A percentile compares a stretch with the other conserved stretches of the same genome.
phyloP scores from a whole-genome alignment of 2,113 vertebrate species.

The Alectura lathami region DNA sequence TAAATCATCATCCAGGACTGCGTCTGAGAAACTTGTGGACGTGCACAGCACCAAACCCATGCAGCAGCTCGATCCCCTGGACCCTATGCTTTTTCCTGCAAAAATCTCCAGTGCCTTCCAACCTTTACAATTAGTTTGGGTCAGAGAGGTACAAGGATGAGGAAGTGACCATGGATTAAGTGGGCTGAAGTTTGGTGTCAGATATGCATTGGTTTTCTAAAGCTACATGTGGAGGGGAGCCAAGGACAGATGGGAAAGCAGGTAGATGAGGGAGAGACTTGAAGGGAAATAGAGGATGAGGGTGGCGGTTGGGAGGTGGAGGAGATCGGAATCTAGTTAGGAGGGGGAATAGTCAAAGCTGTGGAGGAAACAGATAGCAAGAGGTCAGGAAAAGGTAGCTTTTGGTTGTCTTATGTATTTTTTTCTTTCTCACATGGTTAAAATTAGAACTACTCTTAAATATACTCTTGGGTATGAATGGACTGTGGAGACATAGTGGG shows the following conservation, averaged over 20 bases:
- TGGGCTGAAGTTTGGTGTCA: neutral
- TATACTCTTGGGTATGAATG: neutral
- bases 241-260: neutral
- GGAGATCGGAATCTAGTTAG: neutral
- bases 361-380: neutral
- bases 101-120: neutral
- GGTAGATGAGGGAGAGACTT: neutral
- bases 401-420: neutral
- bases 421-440: neutral
- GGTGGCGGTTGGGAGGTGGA: neutral
- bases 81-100: neutral
- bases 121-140: neutral
- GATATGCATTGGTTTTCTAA: neutral
- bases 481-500: neutral
- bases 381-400: neutral
- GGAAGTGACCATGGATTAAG: neutral
- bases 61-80: accelerated
- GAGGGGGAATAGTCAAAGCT: neutral
- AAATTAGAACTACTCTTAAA: neutral
- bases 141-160: neutral
- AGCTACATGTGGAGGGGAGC: neutral
- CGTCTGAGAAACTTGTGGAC: neutral
- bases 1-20: neutral
- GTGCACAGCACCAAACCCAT: neutral
- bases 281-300: neutral